Evolutionary conservation across 2,888 invertebrate genomes (phyloP).

Genomic region (Machimus rusticus): DNA sequence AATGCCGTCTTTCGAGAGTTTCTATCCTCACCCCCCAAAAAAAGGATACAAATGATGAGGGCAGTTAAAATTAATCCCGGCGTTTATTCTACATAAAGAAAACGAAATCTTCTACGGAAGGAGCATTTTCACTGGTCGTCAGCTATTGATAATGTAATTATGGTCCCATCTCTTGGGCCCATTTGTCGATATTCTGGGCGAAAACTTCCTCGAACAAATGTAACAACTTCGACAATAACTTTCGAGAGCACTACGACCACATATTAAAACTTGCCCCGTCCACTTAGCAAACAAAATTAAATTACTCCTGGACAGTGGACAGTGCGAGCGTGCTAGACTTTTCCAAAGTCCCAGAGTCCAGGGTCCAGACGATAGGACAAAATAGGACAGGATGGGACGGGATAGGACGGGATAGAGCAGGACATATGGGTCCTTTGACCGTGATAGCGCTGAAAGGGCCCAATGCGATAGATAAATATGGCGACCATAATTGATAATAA

Average conservation of each 20-base stretch:
- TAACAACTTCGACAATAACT: conserved; percentile 39
- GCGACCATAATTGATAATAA: conserved; percentile 41
- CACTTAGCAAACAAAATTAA: conserved; percentile 39
- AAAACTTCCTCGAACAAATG: conserved; percentile 30
- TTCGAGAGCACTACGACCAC: conserved; percentile 20
- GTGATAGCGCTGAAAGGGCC: not conserved
- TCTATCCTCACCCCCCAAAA: not conserved
- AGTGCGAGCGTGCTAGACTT: not conserved
- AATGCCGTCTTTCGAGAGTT: not conserved
- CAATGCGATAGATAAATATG: conserved; percentile 39
- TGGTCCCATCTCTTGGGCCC: conserved; percentile 1
- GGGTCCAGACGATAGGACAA: not conserved
- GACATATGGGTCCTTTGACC: conserved; percentile 9
- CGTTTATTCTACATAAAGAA: not conserved
- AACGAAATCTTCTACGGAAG: not conserved
- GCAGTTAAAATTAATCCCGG: not conserved
- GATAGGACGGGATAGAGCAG: not conserved
- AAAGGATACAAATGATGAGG: not conserved
- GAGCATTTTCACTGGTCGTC: conserved; percentile 25
- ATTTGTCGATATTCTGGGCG: conserved; percentile 20
- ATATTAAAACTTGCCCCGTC: conserved; percentile 30
- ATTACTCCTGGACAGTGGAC: not conserved
- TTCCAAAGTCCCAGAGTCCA: not conserved
- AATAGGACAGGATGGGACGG: not conserved
- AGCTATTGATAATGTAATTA: conserved; percentile 30